Conservation (phyloP, 2,888 invertebrate species). For the Caenorhabditis afra region DNA sequence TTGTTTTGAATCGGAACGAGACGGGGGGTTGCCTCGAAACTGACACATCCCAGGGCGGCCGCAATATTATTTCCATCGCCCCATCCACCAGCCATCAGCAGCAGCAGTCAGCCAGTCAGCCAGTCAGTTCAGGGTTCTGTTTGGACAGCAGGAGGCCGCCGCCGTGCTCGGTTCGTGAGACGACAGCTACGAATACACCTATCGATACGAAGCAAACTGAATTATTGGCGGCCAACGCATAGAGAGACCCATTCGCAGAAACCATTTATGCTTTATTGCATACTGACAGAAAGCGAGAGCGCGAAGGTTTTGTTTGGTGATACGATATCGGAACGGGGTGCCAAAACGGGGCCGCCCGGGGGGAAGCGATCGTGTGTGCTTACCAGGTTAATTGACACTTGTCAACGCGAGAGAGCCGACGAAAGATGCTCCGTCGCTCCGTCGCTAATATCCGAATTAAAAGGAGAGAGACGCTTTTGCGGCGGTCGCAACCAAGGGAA, state of each 20-base stretch:
- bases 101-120: slow-evolving; percentile 29
- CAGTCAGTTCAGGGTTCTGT: slow-evolving; percentile 45
- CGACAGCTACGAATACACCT: slow-evolving; percentile 47
- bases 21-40: slow-evolving; percentile 17
- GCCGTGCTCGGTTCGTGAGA: slow-evolving; percentile 30
- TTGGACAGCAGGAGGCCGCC: slow-evolving; percentile 48
- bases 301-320: slow-evolving; percentile 34
- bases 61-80: slow-evolving; percentile 51
- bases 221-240: slow-evolving; percentile 13
- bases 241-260: slow-evolving; percentile 14
- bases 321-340: slow-evolving; percentile 18
- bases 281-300: not conserved
- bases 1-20: slow-evolving; percentile 10
- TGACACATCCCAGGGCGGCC: slow-evolving; percentile 25
- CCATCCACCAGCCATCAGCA: not conserved
- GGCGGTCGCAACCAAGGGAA: slow-evolving; percentile 15
- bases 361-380: slow-evolving; percentile 4
- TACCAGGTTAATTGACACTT: slow-evolving; percentile 43
- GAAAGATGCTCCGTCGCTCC: not conserved
- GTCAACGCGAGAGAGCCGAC: slow-evolving; percentile 21
- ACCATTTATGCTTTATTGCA: slow-evolving; percentile 40
- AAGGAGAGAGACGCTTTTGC: not conserved
- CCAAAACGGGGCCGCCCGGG: slow-evolving; percentile 14
- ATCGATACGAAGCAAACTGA: slow-evolving; percentile 17
- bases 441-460: not conserved